phyloP scores from a whole-genome alignment of 2,113 vertebrate genomes.

The Rousettus leschenaultii region DNA sequence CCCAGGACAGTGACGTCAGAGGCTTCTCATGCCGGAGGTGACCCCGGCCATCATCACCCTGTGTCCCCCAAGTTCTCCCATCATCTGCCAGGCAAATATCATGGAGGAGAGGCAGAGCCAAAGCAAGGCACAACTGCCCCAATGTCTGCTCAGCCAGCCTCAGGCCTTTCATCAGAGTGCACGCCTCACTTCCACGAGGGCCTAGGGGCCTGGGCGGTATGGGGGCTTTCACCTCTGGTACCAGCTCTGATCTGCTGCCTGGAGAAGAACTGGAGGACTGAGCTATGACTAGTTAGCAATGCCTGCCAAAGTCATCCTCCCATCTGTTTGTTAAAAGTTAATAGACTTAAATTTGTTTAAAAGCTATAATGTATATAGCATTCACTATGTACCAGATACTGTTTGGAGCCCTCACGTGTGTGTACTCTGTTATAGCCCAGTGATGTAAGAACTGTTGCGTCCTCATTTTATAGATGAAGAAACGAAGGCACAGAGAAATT shows the following conservation, averaged over 20 bases:
- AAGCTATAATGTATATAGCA: not conserved
- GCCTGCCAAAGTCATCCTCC: not conserved
- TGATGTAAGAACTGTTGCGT: not conserved
- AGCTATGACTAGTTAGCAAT: not conserved
- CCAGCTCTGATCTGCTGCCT: not conserved
- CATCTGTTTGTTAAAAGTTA: not conserved
- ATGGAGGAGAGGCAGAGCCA: not conserved
- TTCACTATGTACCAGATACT: not conserved
- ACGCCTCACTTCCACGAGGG: not conserved
- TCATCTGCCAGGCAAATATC: not conserved
- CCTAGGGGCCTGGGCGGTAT: too few relatives aligned
- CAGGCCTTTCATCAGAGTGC: not conserved
- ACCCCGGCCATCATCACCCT: not conserved
- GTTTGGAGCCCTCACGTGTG: not conserved
- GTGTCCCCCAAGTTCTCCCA: not conserved
- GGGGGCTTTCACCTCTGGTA: not conserved
- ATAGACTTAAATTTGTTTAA: not conserved
- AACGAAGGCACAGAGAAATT: not conserved
- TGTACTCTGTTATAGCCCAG: not conserved
- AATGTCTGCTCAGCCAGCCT: not conserved
- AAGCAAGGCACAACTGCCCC: not conserved
- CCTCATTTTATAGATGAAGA: not conserved
- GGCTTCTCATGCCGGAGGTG: not conserved
- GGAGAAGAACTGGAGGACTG: not conserved
- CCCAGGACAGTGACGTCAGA: not conserved